phyloP scores from a whole-genome alignment of 2,797 vertebrate genomes.

The Acrocephalus scirpaceus region DNA sequence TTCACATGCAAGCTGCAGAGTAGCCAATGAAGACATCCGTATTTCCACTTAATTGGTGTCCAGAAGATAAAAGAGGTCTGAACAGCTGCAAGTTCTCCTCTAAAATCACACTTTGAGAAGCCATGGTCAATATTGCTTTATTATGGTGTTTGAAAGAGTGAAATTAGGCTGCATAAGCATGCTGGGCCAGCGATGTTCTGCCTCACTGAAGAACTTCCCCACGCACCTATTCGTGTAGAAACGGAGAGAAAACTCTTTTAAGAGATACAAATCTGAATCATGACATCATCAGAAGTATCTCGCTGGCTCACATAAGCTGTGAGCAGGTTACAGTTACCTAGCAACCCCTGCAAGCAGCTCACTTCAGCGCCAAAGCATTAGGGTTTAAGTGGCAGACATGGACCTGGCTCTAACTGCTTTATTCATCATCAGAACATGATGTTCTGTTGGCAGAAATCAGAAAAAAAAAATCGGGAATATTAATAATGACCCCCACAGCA shows the following conservation, averaged over 20 bases:
- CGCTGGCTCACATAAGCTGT: neutral
- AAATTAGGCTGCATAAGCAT: neutral
- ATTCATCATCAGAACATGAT: rapidly evolving
- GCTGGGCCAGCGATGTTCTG: neutral
- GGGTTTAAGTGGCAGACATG: neutral
- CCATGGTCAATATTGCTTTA: neutral
- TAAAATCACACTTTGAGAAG: neutral
- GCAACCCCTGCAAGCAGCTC: slow-evolving; percentile 42
- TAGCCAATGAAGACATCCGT: neutral
- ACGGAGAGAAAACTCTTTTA: neutral
- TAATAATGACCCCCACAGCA: neutral
- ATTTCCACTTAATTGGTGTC: neutral
- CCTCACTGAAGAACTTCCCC: neutral
- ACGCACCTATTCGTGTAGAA: neutral
- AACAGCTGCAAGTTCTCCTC: neutral
- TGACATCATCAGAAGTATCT: slow-evolving; percentile 33
- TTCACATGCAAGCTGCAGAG: neutral
- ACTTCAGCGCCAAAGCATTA: neutral
- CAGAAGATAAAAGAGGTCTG: neutral
- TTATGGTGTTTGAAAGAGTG: neutral
- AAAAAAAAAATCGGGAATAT: neutral
- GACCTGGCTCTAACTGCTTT: neutral
- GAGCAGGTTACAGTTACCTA: slow-evolving; percentile 55
- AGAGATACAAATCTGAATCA: neutral
- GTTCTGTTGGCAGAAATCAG: neutral